Evolutionary conservation across 92 coral and sea anemone species (phyloP), one percentile per base, ranked within the genome.

Genomic region (Porites evermanni): DNA sequence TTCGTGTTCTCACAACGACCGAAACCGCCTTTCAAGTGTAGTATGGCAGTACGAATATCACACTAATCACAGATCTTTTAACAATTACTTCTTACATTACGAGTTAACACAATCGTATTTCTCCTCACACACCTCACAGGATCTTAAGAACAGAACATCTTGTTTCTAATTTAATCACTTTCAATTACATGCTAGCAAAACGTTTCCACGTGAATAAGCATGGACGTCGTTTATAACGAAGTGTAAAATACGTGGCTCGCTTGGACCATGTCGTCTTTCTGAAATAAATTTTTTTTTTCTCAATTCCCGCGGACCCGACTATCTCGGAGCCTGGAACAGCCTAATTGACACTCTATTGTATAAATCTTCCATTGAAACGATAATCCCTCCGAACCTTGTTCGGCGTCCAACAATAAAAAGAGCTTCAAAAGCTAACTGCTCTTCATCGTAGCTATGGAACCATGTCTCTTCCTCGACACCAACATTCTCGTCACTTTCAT

Each of bases 341-440:
- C 32, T 29, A 29, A 29, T 29, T 29, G 32, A 29, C 32, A 29
- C 32, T 29, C 32, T 29, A 29, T 29, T 80, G 80, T 71, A 86
- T 65, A 16, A 87, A 67, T 44, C 89, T 86, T 52, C 84, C 79
- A 66, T 72, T 77, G 32, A 29, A 29, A 29, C 3, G 3, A 29
- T 29, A 29, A 29, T 29, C 32, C 32, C 32, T 29, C 32, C 32
- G 32, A 29, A 29, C 32, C 32, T 29, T 29, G 85, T 78, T 81
- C 80, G 52, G 17, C 81, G 86, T 47, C 87, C 87, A 64, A 88
- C 70, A 23, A 87, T 47, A 64, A 80, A 88, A 23, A 66, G 84
- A 69, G 85, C 88, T n/a, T 83, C 73, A 67, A 75, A 71, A 44
- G 88, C 85, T 73, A 83, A 82, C 79, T 88, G 88, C 72, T 29